Evolutionary conservation across 1,140 invertebrate species (phyloP).

Genomic region (Colletes gigas): DNA sequence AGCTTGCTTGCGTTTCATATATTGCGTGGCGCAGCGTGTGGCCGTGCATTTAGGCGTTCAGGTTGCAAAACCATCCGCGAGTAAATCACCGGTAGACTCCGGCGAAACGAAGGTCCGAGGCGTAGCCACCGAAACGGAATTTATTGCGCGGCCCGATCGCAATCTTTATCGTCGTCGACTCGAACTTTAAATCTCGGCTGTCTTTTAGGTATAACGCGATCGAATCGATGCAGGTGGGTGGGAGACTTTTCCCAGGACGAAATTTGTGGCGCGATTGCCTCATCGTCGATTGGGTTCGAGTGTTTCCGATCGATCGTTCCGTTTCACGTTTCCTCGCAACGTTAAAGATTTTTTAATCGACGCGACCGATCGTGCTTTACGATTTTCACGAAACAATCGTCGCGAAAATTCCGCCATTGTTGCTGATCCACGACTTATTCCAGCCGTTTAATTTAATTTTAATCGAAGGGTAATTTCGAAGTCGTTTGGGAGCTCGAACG

Average conservation of each 20-base stretch:
- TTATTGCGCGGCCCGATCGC: not conserved
- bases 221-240: not conserved
- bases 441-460: no score
- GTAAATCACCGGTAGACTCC: not conserved
- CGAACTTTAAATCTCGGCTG: slow-evolving; percentile 14
- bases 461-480: no score
- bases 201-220: slow-evolving; percentile 14
- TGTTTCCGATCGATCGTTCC: not conserved
- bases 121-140: not conserved
- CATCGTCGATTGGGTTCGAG: not conserved
- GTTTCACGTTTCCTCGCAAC: no score
- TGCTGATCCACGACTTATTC: no score
- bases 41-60: not conserved
- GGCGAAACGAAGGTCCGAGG: not conserved
- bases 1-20: no score
- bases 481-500: no score
- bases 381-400: no score
- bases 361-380: no score
- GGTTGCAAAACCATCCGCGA: not conserved
- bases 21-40: no score
- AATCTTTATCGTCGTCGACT: slow-evolving; percentile 6
- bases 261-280: not conserved
- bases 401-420: no score
- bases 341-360: no score
- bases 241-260: not conserved